Evolutionary conservation across 1,140 invertebrate genomes (phyloP).

Genomic region (Popillia japonica): DNA sequence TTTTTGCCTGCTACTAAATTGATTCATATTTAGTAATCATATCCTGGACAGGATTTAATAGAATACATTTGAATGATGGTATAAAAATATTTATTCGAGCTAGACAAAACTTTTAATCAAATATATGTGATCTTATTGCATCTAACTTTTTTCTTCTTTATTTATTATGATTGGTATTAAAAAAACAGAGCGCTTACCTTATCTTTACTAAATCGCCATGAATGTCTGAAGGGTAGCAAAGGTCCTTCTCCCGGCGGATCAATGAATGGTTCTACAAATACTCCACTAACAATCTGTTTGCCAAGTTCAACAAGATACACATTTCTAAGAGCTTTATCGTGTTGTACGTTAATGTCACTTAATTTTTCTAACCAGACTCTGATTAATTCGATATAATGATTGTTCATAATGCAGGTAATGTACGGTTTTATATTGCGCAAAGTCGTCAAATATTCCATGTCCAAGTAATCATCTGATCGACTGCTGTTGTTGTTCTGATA

Average conservation of each 20-base stretch:
- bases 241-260: slow-evolving; percentile 27
- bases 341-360: slow-evolving; percentile 3
- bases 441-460: slow-evolving; percentile 38
- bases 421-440: slow-evolving; percentile 41
- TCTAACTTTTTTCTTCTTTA: too few species aligned
- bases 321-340: slow-evolving; percentile 39
- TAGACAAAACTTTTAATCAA: too few species aligned
- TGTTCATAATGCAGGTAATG: slow-evolving; percentile 39
- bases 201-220: slow-evolving; percentile 16
- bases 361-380: slow-evolving; percentile 41
- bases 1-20: too few species aligned
- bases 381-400: slow-evolving; percentile 36
- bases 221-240: slow-evolving; percentile 32
- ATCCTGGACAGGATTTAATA: too few species aligned
- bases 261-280: slow-evolving; percentile 40
- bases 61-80: too few species aligned
- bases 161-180: too few species aligned
- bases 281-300: slow-evolving; percentile 38
- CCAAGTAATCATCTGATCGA: slow-evolving; percentile 33
- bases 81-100: too few species aligned
- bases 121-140: too few species aligned
- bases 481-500: slow-evolving; percentile 8
- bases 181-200: too few species aligned
- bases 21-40: too few species aligned
- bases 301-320: slow-evolving; percentile 36